Conservation (phyloP, 2,888 invertebrate species). For the Syritta pipiens region DNA sequence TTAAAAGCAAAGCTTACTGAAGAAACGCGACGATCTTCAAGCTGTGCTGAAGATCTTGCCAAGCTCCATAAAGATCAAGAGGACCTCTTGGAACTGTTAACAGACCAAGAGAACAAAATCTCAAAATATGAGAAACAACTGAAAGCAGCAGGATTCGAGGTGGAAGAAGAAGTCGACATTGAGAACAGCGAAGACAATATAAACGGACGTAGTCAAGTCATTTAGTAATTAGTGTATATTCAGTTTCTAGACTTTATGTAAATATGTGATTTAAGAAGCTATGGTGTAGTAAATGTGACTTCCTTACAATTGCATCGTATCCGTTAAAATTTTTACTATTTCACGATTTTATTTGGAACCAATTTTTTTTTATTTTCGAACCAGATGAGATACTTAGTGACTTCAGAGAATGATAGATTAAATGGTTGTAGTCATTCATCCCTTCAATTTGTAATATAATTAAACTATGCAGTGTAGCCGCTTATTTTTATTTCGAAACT, state of each 20-base stretch:
- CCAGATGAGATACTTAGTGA: too few species aligned
- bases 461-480: too few species aligned
- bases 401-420: too few species aligned
- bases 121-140: constrained; percentile 83
- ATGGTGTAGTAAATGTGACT: constrained; percentile 22
- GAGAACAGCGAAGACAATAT: constrained; percentile 73
- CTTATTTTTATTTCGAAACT: too few species aligned
- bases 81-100: constrained; percentile 91
- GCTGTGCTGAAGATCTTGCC: constrained; percentile 81
- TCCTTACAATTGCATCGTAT: too few species aligned
- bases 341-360: too few species aligned
- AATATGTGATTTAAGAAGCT: constrained; percentile 33
- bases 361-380: too few species aligned
- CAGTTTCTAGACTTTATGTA: constrained; percentile 36
- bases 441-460: too few species aligned
- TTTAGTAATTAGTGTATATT: constrained; percentile 39
- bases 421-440: too few species aligned
- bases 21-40: constrained; percentile 73
- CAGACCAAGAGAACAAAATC: constrained; percentile 90
- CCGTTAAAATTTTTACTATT: too few species aligned
- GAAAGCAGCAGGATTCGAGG: constrained; percentile 79
- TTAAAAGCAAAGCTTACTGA: constrained; percentile 73
- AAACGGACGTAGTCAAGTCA: constrained; percentile 23
- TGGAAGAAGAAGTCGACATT: constrained; percentile 79
- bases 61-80: constrained; percentile 93